Base-by-base conservation (phyloP, 2,888 invertebrate genomes). In the Drosophila paranaensis region DNA sequence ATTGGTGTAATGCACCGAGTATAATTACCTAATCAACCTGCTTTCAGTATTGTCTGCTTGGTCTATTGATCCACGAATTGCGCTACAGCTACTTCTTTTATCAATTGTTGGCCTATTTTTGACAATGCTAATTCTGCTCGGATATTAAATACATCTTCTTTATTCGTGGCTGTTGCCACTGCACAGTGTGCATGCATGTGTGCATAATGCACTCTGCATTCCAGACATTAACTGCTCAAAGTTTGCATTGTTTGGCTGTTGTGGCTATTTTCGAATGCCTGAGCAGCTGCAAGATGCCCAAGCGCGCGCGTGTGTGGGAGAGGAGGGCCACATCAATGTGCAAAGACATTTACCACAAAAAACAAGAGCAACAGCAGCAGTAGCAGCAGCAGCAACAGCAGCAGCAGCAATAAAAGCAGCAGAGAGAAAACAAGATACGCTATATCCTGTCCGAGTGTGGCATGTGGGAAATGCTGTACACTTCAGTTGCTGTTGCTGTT, bases 391-490 rank as follows among this genome's bases (percentile, higher is more conserved):
- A 68, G n/a, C n/a, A n/a, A 35, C 64, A 57, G 45, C 51, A 61
- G 37, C 55, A 61, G 20, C 37, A 70, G 48, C 67, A 68, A 42
- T 39, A 54, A 39, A 39, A 39, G 14, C n/a, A 55, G 11, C 50
- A 64, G 8, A 58, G 66, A 58, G 56, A 60, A 37, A 56, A 74
- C 77, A 74, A 60, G 42, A 63, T 50, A 74, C 63, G 66, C 65
- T 53, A 43, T 70, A 43, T 71, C 63, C 74, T 78, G 74, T 71
- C 65, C 63, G 60, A 71, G 48, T 60, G 70, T 67, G 63, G 81
- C 79, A 77, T 77, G 76, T 76, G 81, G 79, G 68, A 81, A 74
- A 77, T 77, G 74, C 66, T 74, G 71, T 67, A 71, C 63, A 77
- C 60, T 61, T 69, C 45, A 60, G 60, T 76, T 50, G 48, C 53